These are phyloP conservation scores for Melangyna quadrimaculata DNA, from an alignment of 2,888 invertebrate genomes.

Conservation along the genomic window DNA sequence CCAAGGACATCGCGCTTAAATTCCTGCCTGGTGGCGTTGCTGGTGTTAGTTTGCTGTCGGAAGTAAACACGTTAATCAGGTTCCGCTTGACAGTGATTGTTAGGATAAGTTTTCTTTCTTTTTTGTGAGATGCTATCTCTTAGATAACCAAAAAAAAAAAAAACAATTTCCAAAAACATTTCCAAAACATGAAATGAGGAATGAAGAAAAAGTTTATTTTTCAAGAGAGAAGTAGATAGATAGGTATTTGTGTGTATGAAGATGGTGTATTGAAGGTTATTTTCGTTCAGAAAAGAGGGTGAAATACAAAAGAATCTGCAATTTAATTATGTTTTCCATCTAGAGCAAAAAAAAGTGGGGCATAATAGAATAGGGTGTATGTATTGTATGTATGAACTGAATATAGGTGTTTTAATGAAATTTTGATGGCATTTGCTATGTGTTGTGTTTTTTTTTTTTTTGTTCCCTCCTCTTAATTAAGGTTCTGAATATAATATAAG, in stretches of 20 bases:
- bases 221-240: not conserved
- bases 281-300: not conserved
- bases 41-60: slow-evolving; percentile 40
- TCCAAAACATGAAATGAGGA: not conserved
- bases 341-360: not conserved
- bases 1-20: not conserved
- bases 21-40: not conserved
- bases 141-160: not conserved
- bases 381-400: not conserved
- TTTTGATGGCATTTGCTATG: too few species aligned
- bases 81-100: slow-evolving; percentile 40
- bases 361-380: not conserved
- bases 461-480: too few species aligned
- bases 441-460: too few species aligned
- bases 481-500: too few species aligned
- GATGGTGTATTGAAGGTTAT: not conserved
- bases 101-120: slow-evolving; percentile 15
- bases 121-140: not conserved
- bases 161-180: not conserved
- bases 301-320: not conserved
- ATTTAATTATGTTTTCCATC: not conserved
- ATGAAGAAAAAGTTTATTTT: not conserved
- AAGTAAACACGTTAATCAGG: slow-evolving; percentile 45
- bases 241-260: not conserved
- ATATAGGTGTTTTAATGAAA: not conserved